Evolutionary conservation across 1,140 invertebrate genomes (phyloP), one percentile per base, ranked within the genome.

Genomic region (Lerema accius): DNA sequence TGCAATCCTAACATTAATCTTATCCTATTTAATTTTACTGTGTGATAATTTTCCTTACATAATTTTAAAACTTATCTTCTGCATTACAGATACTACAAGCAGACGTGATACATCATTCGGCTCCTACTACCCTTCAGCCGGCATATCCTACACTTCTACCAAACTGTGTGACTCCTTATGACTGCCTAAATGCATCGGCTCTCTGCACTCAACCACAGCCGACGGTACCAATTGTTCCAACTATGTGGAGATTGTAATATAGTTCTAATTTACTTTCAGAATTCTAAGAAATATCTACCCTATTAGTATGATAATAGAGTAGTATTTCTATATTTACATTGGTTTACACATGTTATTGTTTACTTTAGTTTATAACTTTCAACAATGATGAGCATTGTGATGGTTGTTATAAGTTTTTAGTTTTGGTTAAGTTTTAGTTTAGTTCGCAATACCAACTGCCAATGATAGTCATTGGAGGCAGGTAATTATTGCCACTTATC

Each of bases 91-190:
- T 73, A 45, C 50, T 85, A 2, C 69, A 68, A 43, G 50, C 71
- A 2, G 75, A 86, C 6, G n/a, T 73, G 1, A 72, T 73, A 14
- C 80, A 80, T 43, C 69, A 67, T 0, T 67, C 78, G 2, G 58
- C 66, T 0, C 63, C 68, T 9, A 37, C 66, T 0, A 48, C 67
- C 0, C n/a, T 73, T 14, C 68, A 58, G 4, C 73, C 76, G 0
- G 39, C 75, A 0, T 85, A 82, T 45, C 67, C 71, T 7, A 35
- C 64, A 4, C 37, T 80, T 4, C 40, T 84, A 15, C 72, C 67
- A 7, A 79, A 26, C 19, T 84, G 69, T 45, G 16, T 80, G 0
- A 69, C 58, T 7, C 70, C 75, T 10, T 82, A 76, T 23, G 77
- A 82, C 14, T 84, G 79, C 49, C 17, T 69, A 2, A 73, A 62